Evolutionary conservation across 2,797 vertebrate species (phyloP), one percentile per base, ranked within the genome.

Genomic region (Craterocephalus amniculus): DNA sequence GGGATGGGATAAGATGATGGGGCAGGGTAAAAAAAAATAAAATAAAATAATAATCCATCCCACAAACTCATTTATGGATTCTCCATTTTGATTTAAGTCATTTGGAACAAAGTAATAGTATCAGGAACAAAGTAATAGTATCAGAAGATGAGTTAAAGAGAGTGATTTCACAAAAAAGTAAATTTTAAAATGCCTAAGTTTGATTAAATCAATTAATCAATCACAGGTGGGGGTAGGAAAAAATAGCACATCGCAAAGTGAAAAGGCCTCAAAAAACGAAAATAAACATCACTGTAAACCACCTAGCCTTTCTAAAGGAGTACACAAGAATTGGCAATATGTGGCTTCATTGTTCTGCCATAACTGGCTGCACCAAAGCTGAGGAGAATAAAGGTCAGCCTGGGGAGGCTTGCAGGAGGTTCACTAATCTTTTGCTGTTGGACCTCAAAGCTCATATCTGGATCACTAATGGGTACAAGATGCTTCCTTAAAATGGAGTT

Each of bases 41-140:
- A 75, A 83, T 78, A 71, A 22, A 48, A 48, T 22, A 31, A 31
- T 2, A 31, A 63, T 68, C 59, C 7, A 43, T 60, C 74, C 61
- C 26, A 85, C 80, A 90, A 90, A 88, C 91, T 93, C 87, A 90
- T 85, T 91, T 84, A 86, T 82, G 84, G 72, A 72, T 77, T 91
- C 61, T 75, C 63, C 57, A 84, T 68, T 71, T 85, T 83, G 68
- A 88, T 85, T 89, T 82, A 74, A 88, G 81, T 63, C 58, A 63
- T 48, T 59, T 63, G 43, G 62, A 63, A 74, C 48, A 76, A 66
- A 40, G 64, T 40, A 76, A 84, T 63, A 27, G 75, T 81, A 32
- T 32, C 3, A 27, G 13, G 13, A 63, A 74, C 48, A 76, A 66
- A 40, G 64, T 40, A 76, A 84, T 63, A 27, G 75, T 81, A 32